Percentiles rank a stretch among this genome's conserved stretches.
These are phyloP conservation scores for Rhopalosiphum nymphaeae DNA, from an alignment of 2,888 invertebrate genomes.

Conservation along the genomic window DNA sequence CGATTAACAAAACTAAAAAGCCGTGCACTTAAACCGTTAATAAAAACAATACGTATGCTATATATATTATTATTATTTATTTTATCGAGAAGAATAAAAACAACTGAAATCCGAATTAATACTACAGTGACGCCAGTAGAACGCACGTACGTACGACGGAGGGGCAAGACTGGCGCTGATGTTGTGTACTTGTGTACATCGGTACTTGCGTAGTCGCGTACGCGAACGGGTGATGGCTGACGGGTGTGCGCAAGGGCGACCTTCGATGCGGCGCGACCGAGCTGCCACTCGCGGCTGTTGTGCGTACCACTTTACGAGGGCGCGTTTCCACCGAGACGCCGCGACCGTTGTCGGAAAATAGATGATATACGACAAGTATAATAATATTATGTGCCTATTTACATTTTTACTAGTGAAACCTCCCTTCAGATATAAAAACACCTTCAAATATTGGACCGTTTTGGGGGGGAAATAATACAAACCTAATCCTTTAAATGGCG, in stretches of 20 bases:
- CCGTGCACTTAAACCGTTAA: not conserved
- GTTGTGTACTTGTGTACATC: conserved; percentile 56
- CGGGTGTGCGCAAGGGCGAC: conserved; percentile 58
- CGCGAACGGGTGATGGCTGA: conserved; percentile 10
- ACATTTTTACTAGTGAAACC: not conserved
- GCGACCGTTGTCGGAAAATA: not conserved
- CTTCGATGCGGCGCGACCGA: conserved; percentile 38
- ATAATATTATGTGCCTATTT: not conserved
- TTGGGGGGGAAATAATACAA: not conserved
- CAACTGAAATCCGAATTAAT: conserved; percentile 32
- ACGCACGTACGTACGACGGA: conserved; percentile 36
- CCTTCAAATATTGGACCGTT: not conserved
- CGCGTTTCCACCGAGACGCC: conserved; percentile 60
- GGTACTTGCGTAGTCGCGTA: not conserved
- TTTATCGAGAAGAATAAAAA: conserved; percentile 18
- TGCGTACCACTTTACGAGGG: conserved; percentile 32
- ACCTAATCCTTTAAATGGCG: not conserved
- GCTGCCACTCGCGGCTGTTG: conserved; percentile 1
- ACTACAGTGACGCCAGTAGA: conserved; percentile 59
- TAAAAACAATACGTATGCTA: not conserved
- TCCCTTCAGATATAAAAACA: not conserved
- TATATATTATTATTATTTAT: conserved; percentile 8
- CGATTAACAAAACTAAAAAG: not conserved
- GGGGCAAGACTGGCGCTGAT: conserved; percentile 61
- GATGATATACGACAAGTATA: not conserved